phyloP scores from a whole-genome alignment of 2,113 vertebrate genomes.

The Xenus cinereus region DNA sequence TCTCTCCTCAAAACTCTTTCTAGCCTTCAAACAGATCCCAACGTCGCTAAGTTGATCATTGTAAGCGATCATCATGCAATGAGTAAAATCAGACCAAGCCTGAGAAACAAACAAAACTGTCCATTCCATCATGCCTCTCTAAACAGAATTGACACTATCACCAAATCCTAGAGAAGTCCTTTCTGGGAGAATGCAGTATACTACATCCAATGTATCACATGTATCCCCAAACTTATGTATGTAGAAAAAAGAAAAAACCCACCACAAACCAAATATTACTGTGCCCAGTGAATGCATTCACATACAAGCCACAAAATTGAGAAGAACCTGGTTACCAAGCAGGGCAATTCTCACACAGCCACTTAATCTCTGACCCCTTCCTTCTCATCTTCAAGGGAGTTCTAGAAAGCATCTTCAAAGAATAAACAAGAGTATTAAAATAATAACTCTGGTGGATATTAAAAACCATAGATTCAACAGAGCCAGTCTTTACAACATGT shows the following conservation, averaged over 20 bases:
- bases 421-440: not conserved
- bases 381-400: not conserved
- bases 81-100: not conserved
- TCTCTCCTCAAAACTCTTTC: not conserved
- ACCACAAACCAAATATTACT: not conserved
- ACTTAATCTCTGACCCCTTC: not conserved
- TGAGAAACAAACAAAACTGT: not conserved
- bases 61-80: not conserved
- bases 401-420: not conserved
- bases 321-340: not conserved
- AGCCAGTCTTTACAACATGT: not conserved
- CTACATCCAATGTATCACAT: accelerated
- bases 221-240: not conserved
- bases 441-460: not conserved
- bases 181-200: not conserved
- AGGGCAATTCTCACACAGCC: not conserved
- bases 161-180: not conserved
- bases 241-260: not conserved
- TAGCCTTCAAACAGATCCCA: not conserved
- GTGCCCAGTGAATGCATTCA: not conserved
- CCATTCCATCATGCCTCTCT: not conserved
- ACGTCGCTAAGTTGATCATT: accelerated
- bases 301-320: not conserved
- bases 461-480: not conserved
- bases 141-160: not conserved